These are phyloP conservation scores for Indicator maculatus DNA, from an alignment of 2,113 vertebrate genomes.

Conservation along the genomic window DNA sequence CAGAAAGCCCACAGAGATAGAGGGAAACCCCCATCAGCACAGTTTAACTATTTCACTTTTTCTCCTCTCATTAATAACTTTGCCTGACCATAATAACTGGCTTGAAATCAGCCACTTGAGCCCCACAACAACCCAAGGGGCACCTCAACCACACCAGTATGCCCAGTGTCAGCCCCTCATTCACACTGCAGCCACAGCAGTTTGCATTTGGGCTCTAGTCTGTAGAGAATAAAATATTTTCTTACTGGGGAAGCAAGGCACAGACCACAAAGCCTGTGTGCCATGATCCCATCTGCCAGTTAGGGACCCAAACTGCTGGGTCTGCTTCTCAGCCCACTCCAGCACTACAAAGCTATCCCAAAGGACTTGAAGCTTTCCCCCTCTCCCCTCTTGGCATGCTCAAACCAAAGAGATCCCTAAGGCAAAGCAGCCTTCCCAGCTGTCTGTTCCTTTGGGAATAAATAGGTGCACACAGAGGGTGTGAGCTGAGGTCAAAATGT, in stretches of 20 bases:
- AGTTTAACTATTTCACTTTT: neutral
- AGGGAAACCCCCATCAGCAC: neutral
- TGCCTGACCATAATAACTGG: neutral
- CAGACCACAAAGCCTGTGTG: neutral
- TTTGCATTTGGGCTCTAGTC: neutral
- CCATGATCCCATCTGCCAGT: neutral
- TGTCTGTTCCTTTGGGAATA: neutral
- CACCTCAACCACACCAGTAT: neutral
- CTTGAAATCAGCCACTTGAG: neutral
- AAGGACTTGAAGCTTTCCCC: neutral
- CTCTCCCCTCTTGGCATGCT: neutral
- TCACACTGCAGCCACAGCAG: neutral
- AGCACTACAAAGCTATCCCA: fast-evolving
- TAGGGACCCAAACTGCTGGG: fast-evolving
- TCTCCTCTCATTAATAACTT: neutral
- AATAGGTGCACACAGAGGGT: neutral
- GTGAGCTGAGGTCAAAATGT: neutral
- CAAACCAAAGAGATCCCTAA: neutral
- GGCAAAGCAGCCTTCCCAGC: neutral
- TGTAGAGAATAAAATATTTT: neutral
- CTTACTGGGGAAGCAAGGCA: neutral
- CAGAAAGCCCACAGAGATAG: neutral
- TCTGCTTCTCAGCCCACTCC: neutral
- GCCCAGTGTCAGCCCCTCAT: fast-evolving
- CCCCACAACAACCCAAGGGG: neutral